phyloP scores from a whole-genome alignment of 1,140 invertebrate genomes.

The Chelonus insularis region DNA sequence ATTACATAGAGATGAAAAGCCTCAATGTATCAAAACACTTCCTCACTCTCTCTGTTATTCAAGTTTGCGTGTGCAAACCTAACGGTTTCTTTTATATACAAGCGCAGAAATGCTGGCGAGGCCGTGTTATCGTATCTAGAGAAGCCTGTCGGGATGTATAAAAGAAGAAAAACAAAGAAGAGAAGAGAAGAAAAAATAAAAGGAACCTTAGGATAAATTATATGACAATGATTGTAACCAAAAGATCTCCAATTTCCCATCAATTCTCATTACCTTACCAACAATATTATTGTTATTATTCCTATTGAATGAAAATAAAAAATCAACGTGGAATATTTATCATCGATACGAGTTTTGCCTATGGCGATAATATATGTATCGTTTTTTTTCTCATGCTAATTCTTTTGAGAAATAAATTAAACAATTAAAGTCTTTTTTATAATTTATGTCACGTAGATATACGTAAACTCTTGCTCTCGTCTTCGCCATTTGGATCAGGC shows the following conservation, averaged over 20 bases:
- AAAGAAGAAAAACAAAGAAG: neutral
- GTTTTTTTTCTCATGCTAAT: no score
- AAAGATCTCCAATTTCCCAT: no score
- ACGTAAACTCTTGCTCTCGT: conserved; percentile 22
- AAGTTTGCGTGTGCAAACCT: conserved; percentile 39
- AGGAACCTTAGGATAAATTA: no score
- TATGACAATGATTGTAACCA: no score
- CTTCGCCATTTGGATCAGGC: conserved; percentile 33
- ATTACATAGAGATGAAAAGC: neutral
- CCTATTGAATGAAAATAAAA: no score
- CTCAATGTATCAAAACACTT: neutral
- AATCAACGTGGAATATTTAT: no score
- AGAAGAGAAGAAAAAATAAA: neutral
- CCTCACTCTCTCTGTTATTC: conserved; percentile 4
- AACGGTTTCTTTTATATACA: conserved; percentile 49
- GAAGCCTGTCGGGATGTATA: neutral
- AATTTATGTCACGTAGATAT: conserved; percentile 14
- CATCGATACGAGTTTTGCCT: no score
- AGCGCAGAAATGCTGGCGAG: conserved; percentile 17
- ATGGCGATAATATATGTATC: no score
- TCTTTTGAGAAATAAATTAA: conserved; percentile 22
- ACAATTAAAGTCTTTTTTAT: neutral
- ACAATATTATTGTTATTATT: no score
- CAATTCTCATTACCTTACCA: no score
- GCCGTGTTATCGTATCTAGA: conserved; percentile 4